These are phyloP conservation scores for Notolabrus celidotus DNA, from an alignment of 2,797 vertebrate genomes.

Conservation along the genomic window DNA sequence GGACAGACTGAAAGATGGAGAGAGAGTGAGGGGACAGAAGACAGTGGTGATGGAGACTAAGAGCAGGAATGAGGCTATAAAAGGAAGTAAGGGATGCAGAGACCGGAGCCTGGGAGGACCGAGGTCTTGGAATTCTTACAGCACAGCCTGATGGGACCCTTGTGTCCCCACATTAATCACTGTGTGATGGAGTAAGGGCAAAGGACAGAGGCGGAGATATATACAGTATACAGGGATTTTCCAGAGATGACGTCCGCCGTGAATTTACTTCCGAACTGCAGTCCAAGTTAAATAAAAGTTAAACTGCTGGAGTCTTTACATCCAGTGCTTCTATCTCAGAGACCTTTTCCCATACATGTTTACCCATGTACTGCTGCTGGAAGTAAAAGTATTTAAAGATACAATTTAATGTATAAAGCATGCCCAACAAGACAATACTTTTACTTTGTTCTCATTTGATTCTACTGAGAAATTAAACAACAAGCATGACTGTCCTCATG, in stretches of 20 bases:
- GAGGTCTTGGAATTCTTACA: slow-evolving; percentile 64
- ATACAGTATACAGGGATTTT: slow-evolving; percentile 50
- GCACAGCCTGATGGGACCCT: slow-evolving; percentile 66
- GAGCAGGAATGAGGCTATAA: slow-evolving; percentile 72
- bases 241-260: slow-evolving; percentile 35
- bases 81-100: slow-evolving; percentile 70
- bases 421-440: neutral
- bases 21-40: slow-evolving; percentile 61
- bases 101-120: slow-evolving; percentile 44
- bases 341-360: neutral
- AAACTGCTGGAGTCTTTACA: neutral
- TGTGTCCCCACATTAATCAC: slow-evolving; percentile 70
- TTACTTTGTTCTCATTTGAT: no score
- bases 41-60: slow-evolving; percentile 50
- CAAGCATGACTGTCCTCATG: slow-evolving; percentile 40
- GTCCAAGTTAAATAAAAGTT: slow-evolving; percentile 54
- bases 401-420: neutral
- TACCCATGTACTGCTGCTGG: neutral
- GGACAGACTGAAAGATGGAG: slow-evolving; percentile 35
- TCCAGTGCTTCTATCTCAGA: neutral
- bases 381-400: neutral
- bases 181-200: slow-evolving; percentile 44
- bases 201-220: slow-evolving; percentile 36
- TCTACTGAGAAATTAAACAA: no score
- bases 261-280: slow-evolving; percentile 44